Evolutionary conservation across 2,113 vertebrate species (phyloP).

Genomic region (Struthio camelus): DNA sequence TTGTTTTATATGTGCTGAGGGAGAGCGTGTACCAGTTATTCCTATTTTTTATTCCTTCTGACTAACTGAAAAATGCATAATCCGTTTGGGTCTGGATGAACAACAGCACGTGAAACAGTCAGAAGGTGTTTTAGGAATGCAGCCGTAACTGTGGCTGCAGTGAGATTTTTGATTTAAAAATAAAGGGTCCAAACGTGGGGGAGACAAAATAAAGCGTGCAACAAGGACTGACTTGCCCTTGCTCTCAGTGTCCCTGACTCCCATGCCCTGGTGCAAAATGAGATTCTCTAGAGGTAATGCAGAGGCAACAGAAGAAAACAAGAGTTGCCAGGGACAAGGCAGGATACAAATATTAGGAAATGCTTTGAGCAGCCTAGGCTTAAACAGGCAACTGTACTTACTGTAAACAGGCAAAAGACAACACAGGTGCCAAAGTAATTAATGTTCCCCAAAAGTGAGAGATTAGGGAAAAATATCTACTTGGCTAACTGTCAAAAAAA

Average conservation of each 20-base stretch:
- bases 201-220: constrained; percentile 17
- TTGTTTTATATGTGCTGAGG: constrained; percentile 20
- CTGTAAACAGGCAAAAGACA: constrained; percentile 19
- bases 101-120: not conserved
- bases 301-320: not conserved
- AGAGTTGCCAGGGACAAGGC: not conserved
- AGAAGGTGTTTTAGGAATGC: constrained; percentile 21
- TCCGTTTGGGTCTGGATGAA: constrained; percentile 30
- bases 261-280: not conserved
- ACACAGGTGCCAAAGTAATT: constrained; percentile 59
- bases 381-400: constrained; percentile 15
- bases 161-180: constrained; percentile 43
- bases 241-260: constrained; percentile 10
- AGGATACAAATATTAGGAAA: not conserved
- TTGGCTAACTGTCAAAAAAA: constrained; percentile 50
- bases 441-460: constrained; percentile 42
- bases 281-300: not conserved
- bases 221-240: not conserved
- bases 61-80: constrained; percentile 8
- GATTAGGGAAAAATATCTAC: constrained; percentile 52
- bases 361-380: not conserved
- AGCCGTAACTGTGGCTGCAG: not conserved
- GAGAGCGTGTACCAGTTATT: not conserved
- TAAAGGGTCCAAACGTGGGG: constrained; percentile 20
- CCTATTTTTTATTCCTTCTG: constrained; percentile 25